These are phyloP conservation scores for Spodoptera picta DNA, from an alignment of 2,888 invertebrate genomes.

Conservation along the genomic window DNA sequence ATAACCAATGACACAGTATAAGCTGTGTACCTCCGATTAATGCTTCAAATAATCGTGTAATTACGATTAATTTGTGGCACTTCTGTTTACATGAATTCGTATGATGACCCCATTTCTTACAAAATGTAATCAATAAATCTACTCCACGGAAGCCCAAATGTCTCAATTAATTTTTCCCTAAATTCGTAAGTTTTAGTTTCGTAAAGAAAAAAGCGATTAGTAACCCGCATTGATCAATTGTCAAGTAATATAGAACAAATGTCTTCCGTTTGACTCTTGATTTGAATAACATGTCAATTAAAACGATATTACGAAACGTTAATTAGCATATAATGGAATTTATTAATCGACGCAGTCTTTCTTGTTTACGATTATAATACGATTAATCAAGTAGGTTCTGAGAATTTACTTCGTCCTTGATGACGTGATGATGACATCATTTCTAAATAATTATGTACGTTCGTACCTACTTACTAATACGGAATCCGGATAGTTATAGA, in stretches of 20 bases:
- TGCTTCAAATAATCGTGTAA: neutral
- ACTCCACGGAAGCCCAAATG: constrained; percentile 8
- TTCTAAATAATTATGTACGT: neutral
- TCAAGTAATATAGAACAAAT: constrained; percentile 36
- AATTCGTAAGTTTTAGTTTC: neutral
- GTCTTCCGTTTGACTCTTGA: constrained; percentile 17
- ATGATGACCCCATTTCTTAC: neutral
- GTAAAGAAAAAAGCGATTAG: constrained; percentile 13
- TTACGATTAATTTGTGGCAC: constrained; percentile 10
- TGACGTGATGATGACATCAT: constrained; percentile 20
- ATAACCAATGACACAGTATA: constrained; percentile 22
- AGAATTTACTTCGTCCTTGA: constrained; percentile 22
- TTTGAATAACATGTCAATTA: constrained; percentile 39
- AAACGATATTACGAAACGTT: constrained; percentile 44
- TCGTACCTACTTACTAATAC: constrained; percentile 1
- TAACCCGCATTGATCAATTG: constrained; percentile 33
- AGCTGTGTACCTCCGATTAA: constrained; percentile 21
- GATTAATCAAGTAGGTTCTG: constrained; percentile 23
- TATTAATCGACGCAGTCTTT: constrained; percentile 27
- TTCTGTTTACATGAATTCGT: constrained; percentile 5
- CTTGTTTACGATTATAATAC: constrained; percentile 15
- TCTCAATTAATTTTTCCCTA: constrained; percentile 9
- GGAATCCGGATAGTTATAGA: neutral
- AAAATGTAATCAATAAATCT: constrained; percentile 1
- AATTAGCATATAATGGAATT: constrained; percentile 55